A percentile compares a stretch with the other conserved stretches of the same genome.
phyloP scores from a whole-genome alignment of 2,888 invertebrate genomes.

The Athalia circularis region DNA sequence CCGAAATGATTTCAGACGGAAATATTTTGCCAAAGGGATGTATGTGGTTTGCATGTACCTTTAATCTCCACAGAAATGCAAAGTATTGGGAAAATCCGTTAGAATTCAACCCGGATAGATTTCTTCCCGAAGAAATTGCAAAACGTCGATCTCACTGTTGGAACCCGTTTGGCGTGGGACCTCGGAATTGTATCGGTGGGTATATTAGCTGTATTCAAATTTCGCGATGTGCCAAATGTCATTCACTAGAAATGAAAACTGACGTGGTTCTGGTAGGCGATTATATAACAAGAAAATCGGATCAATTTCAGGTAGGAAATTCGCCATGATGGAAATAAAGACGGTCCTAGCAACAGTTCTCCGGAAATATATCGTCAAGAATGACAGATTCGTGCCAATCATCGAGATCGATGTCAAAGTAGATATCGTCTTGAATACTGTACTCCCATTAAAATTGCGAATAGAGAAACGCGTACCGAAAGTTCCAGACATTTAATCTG shows the following conservation, averaged over 20 bases:
- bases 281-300: constrained; percentile 16
- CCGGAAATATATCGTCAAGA: background rate
- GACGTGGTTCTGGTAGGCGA: background rate
- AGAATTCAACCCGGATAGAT: constrained; percentile 81
- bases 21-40: constrained; percentile 76
- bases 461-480: constrained; percentile 50
- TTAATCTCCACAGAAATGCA: constrained; percentile 80
- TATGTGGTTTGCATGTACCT: constrained; percentile 78
- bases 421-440: background rate
- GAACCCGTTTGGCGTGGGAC: constrained; percentile 18
- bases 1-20: constrained; percentile 68
- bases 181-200: constrained; percentile 32
- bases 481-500: no score
- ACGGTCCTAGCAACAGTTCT: constrained; percentile 6
- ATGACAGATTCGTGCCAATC: background rate
- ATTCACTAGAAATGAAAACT: background rate
- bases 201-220: background rate
- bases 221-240: background rate
- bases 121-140: constrained; percentile 76
- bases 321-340: constrained; percentile 13
- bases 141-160: constrained; percentile 35
- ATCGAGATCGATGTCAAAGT: constrained; percentile 9
- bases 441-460: constrained; percentile 53
- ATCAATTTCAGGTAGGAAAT: background rate
- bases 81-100: constrained; percentile 81